A percentile compares a stretch with the other conserved stretches of the same genome.
Evolutionary conservation across 2,888 invertebrate genomes (phyloP).

Genomic region (Hypsopygia costalis): DNA sequence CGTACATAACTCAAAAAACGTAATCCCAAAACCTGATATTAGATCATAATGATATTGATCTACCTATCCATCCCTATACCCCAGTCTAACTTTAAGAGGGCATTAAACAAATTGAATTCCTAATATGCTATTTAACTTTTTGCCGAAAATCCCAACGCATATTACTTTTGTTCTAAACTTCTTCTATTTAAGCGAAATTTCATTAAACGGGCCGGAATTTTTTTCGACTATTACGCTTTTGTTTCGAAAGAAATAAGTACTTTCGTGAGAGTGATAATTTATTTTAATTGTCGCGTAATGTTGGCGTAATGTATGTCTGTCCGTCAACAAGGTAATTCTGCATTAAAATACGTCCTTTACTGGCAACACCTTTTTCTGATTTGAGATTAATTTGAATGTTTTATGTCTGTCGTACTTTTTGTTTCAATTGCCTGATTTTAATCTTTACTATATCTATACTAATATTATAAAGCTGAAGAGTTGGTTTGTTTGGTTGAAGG

Average conservation of each 20-base stretch:
- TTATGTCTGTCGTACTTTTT: too few relatives aligned
- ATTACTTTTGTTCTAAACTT: conserved; percentile 66
- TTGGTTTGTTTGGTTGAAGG: too few relatives aligned
- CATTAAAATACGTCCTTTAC: neutral
- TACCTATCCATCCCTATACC: conserved; percentile 7
- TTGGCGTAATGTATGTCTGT: neutral
- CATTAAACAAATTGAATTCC: conserved; percentile 66
- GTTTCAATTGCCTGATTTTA: too few relatives aligned
- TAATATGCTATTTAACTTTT: conserved; percentile 74
- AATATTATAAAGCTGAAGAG: too few relatives aligned
- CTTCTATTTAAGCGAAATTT: conserved; percentile 57
- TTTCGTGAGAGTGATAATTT: conserved; percentile 45
- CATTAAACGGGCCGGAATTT: conserved; percentile 49
- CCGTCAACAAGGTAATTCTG: conserved; percentile 13
- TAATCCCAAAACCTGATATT: too few relatives aligned
- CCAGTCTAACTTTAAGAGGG: conserved; percentile 35
- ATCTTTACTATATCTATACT: too few relatives aligned
- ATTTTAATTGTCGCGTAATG: conserved; percentile 45
- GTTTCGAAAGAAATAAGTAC: conserved; percentile 31
- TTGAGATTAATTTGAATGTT: neutral
- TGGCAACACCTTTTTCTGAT: neutral
- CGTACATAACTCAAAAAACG: too few relatives aligned
- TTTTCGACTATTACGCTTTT: conserved; percentile 37
- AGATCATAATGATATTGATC: too few relatives aligned
- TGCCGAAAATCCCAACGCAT: conserved; percentile 46